These are phyloP conservation scores for Euclidia mi DNA, from an alignment of 2,888 invertebrate species.

Conservation along the genomic window DNA sequence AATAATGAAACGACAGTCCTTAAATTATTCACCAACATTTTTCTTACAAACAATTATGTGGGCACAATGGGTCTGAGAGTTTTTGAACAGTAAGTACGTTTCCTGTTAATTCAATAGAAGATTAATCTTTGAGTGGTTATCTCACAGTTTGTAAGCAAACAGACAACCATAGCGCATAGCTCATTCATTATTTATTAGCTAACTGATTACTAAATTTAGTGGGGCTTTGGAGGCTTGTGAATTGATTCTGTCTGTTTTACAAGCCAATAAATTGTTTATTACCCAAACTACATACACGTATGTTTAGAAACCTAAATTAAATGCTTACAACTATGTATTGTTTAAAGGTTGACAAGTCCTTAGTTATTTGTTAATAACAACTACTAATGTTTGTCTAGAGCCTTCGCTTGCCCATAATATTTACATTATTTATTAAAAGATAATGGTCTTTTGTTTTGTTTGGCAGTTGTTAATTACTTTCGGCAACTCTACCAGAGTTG, in stretches of 20 bases:
- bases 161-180: conserved; percentile 39
- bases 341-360: background rate
- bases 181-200: conserved; percentile 47
- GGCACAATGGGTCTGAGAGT: conserved; percentile 47
- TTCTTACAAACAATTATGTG: conserved; percentile 42
- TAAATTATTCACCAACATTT: conserved; percentile 34
- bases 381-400: too few relatives aligned
- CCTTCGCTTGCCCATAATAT: too few relatives aligned
- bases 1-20: conserved; percentile 27
- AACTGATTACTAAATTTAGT: conserved; percentile 45
- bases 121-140: conserved; percentile 51
- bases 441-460: conserved; percentile 56
- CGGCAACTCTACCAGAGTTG: conserved; percentile 46
- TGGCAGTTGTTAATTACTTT: conserved; percentile 66
- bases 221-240: conserved; percentile 27
- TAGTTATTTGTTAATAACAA: background rate
- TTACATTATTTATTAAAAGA: too few relatives aligned
- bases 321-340: background rate
- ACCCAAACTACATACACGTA: conserved; percentile 23
- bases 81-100: conserved; percentile 35
- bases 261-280: conserved; percentile 34
- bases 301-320: conserved; percentile 32
- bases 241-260: conserved; percentile 36
- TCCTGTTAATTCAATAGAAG: conserved; percentile 49
- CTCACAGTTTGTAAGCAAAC: conserved; percentile 43